Percentiles rank a stretch among this genome's conserved stretches.
phyloP scores from a whole-genome alignment of 1,140 invertebrate genomes.

The Lordiphosa mommai region DNA sequence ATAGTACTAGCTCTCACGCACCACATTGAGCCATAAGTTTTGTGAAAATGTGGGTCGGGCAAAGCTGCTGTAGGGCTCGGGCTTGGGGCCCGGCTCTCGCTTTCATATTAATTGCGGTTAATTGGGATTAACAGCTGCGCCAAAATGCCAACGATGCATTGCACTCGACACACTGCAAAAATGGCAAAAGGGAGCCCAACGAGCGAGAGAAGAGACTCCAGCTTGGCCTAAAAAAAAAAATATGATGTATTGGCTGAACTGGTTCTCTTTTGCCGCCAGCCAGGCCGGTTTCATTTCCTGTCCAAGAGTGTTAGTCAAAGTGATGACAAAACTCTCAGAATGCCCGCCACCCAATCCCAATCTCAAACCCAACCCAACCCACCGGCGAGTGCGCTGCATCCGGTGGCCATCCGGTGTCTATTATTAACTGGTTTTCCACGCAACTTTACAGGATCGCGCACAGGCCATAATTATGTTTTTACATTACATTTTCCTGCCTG shows the following conservation, averaged over 20 bases:
- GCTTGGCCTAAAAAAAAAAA: slow-evolving; percentile 41
- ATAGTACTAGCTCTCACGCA: slow-evolving; percentile 41
- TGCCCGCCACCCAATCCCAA: slow-evolving; percentile 36
- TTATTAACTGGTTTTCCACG: slow-evolving; percentile 48
- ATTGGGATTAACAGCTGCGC: slow-evolving; percentile 79
- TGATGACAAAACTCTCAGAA: slow-evolving; percentile 65
- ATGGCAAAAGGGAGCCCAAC: slow-evolving; percentile 1
- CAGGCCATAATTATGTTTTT: slow-evolving; percentile 50
- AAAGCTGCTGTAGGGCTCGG: slow-evolving; percentile 33
- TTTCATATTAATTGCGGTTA: slow-evolving; percentile 75
- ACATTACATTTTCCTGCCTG: slow-evolving; percentile 66
- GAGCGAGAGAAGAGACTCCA: slow-evolving; percentile 1
- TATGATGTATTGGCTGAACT: slow-evolving; percentile 4
- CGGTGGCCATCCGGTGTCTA: slow-evolving; percentile 67
- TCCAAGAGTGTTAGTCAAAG: slow-evolving; percentile 21
- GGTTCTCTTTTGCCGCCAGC: slow-evolving; percentile 19
- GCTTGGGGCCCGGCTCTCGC: background rate
- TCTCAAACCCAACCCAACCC: slow-evolving; percentile 22
- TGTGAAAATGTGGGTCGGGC: slow-evolving; percentile 63
- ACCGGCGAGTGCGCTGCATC: slow-evolving; percentile 54
- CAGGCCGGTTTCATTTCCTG: slow-evolving; percentile 77
- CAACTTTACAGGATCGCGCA: slow-evolving; percentile 44
- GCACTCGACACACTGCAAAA: slow-evolving; percentile 23
- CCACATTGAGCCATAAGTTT: slow-evolving; percentile 28
- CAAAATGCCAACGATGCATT: slow-evolving; percentile 46